phyloP scores from a whole-genome alignment of 2,797 vertebrate species.

The Atherinosoma microstoma region DNA sequence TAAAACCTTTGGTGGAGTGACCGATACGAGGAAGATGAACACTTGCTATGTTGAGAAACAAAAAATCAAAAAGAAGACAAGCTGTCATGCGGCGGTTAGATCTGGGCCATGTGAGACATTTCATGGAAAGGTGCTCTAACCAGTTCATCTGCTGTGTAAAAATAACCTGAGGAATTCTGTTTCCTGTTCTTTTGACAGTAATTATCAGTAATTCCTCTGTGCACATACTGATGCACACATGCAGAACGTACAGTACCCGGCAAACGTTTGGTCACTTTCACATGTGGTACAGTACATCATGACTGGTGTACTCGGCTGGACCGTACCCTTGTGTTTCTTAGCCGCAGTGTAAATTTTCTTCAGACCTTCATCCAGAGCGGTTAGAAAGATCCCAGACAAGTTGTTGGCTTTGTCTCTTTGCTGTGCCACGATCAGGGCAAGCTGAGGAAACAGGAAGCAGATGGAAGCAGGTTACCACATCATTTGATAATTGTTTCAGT shows the following conservation, averaged over 20 bases:
- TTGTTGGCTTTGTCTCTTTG: slow-evolving; percentile 87
- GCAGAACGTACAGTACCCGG: no score
- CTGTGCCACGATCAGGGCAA: slow-evolving; percentile 93
- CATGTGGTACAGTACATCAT: no score
- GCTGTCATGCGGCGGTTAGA: not conserved
- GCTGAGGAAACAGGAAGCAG: slow-evolving; percentile 75
- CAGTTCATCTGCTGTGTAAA: not conserved
- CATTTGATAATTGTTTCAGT: not conserved
- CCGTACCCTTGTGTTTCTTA: slow-evolving; percentile 86
- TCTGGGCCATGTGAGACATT: not conserved
- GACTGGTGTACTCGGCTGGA: not conserved
- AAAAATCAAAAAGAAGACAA: not conserved
- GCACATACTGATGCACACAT: not conserved
- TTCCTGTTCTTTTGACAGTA: not conserved
- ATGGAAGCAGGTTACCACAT: not conserved
- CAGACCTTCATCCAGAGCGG: slow-evolving; percentile 89
- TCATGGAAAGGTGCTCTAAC: not conserved
- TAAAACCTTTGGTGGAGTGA: slow-evolving; percentile 91
- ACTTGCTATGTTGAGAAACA: slow-evolving; percentile 81
- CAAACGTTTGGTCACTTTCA: no score
- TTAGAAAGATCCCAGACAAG: slow-evolving; percentile 89
- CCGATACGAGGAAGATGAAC: slow-evolving; percentile 95
- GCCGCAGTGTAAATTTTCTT: slow-evolving; percentile 89
- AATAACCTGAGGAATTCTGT: not conserved
- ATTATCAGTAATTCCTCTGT: not conserved